Conservation (phyloP, 2,113 vertebrate genomes). For the Neogobius melanostomus region DNA sequence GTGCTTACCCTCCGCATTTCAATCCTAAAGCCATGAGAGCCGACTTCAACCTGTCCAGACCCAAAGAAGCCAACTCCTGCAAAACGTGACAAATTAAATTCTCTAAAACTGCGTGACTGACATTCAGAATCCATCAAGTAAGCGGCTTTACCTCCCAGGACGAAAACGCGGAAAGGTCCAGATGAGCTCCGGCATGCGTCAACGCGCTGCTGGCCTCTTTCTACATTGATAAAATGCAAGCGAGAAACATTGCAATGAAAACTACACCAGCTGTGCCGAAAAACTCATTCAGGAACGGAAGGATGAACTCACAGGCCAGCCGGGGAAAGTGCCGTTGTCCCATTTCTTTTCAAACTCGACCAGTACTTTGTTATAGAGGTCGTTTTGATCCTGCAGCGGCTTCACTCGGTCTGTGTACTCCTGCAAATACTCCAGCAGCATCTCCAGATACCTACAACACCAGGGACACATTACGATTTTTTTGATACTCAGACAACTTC, state of each 20-base stretch:
- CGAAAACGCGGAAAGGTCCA: conserved; percentile 98
- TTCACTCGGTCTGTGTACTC: conserved; percentile 97
- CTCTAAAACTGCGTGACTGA: too few relatives aligned
- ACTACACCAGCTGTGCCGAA: background rate
- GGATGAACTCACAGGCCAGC: conserved; percentile 90
- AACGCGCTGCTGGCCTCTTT: conserved; percentile 98
- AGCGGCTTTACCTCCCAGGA: conserved; percentile 91
- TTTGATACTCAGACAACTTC: too few relatives aligned
- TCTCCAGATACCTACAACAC: conserved; percentile 88
- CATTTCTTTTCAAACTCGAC: conserved; percentile 96
- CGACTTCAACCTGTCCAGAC: conserved; percentile 96
- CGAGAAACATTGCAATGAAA: background rate
- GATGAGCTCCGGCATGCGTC: conserved; percentile 94
- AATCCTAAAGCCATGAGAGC: conserved; percentile 94
- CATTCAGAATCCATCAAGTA: too few relatives aligned
- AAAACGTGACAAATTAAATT: background rate
- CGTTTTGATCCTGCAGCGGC: conserved; percentile 94
- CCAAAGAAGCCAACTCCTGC: conserved; percentile 95
- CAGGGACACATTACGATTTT: background rate
- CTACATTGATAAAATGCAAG: conserved; percentile 59
- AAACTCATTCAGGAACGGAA: background rate
- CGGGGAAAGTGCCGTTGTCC: conserved; percentile 92
- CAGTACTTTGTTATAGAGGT: conserved; percentile 94
- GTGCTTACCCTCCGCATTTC: conserved; percentile 94
- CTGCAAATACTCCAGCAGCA: conserved; percentile 96